Conservation (phyloP, 2,888 invertebrate species). For the Vesta saturnalis region DNA sequence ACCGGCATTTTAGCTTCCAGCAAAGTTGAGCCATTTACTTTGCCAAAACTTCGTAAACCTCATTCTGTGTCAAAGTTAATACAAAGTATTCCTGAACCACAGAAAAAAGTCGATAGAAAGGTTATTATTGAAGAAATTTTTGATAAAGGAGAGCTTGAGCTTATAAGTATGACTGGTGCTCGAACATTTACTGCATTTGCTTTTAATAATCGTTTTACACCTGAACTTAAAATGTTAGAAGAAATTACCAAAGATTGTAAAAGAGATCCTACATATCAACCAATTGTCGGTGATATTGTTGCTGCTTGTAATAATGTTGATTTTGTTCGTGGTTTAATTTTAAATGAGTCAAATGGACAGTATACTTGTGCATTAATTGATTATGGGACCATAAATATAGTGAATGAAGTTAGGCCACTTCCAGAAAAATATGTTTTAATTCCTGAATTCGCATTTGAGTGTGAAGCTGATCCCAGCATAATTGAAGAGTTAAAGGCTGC, state of each 20-base stretch:
- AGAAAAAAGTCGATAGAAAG: slow-evolving; percentile 9
- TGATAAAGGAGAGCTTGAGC: slow-evolving; percentile 22
- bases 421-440: slow-evolving; percentile 30
- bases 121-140: slow-evolving; percentile 13
- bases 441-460: slow-evolving; percentile 41
- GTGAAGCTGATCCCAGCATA: slow-evolving; percentile 11
- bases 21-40: too few relatives aligned
- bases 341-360: slow-evolving; percentile 22
- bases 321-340: slow-evolving; percentile 40
- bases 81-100: too few relatives aligned
- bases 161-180: slow-evolving; percentile 9
- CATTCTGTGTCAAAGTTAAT: too few relatives aligned
- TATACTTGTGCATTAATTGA: slow-evolving; percentile 42
- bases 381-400: slow-evolving; percentile 35
- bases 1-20: too few relatives aligned
- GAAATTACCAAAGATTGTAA: slow-evolving; percentile 18
- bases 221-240: slow-evolving; percentile 20
- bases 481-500: background rate
- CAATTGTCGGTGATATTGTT: slow-evolving; percentile 39
- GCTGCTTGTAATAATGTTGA: slow-evolving; percentile 29
- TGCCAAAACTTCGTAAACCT: too few relatives aligned
- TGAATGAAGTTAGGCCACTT: slow-evolving; percentile 30
- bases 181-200: slow-evolving; percentile 26
- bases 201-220: slow-evolving; percentile 3
- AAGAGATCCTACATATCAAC: slow-evolving; percentile 27